Percentiles rank a stretch among this genome's conserved stretches.
Conservation (phyloP, 2,888 invertebrate species). For the Omphaloscelis lunosa region DNA sequence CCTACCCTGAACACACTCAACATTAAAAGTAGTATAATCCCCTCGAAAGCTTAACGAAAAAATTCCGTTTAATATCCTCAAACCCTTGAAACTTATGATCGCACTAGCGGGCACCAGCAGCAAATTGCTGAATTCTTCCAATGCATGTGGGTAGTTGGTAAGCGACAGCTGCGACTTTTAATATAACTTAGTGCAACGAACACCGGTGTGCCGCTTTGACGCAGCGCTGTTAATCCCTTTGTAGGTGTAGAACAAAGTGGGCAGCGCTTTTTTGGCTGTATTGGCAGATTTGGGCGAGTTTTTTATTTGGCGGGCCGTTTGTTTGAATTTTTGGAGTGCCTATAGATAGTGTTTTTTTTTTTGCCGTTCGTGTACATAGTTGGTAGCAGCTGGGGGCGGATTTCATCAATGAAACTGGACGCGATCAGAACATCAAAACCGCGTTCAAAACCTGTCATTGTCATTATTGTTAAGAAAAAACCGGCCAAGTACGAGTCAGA, state of each 20-base stretch:
- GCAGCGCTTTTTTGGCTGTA: constrained; percentile 31
- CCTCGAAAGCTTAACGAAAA: constrained; percentile 2
- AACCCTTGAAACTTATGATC: constrained; percentile 21
- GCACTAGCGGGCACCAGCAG: not conserved
- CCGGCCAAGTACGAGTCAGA: no score
- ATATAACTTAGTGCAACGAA: constrained; percentile 62
- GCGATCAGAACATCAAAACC: no score
- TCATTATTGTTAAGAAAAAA: no score
- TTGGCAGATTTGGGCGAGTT: not conserved
- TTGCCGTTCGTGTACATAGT: not conserved
- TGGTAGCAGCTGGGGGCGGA: no score
- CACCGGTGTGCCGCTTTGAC: constrained; percentile 25
- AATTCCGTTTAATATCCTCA: constrained; percentile 25
- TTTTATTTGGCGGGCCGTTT: not conserved
- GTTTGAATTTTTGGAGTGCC: not conserved
- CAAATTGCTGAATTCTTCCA: constrained; percentile 48
- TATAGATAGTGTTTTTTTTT: constrained; percentile 14
- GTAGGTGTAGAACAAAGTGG: constrained; percentile 4
- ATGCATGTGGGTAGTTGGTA: constrained; percentile 33
- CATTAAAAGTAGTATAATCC: not conserved
- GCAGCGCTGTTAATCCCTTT: constrained; percentile 26
- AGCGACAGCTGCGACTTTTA: constrained; percentile 64
- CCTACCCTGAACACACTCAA: not conserved
- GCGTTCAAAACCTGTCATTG: no score
- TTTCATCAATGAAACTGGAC: no score